A percentile compares a stretch with the other conserved stretches of the same genome.
These are phyloP conservation scores for Helogale parvula DNA, from an alignment of 2,113 vertebrate genomes.

Conservation along the genomic window DNA sequence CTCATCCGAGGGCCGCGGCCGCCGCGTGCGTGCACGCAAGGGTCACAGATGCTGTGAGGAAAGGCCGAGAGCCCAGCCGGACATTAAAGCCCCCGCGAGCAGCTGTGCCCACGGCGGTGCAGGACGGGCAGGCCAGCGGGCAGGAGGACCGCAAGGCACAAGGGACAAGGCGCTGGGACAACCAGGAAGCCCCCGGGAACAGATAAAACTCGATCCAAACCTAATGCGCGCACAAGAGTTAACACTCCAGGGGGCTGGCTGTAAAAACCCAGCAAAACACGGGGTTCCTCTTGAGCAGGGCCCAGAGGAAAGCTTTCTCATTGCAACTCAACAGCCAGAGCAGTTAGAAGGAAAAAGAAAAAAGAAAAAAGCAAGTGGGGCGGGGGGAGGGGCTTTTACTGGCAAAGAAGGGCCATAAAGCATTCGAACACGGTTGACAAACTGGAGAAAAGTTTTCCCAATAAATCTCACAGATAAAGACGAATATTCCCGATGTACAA, in stretches of 20 bases:
- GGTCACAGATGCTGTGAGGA: no score
- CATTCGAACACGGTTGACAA: neutral
- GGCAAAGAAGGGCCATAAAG: neutral
- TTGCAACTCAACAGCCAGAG: neutral
- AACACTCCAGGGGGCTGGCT: neutral
- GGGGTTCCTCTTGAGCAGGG: neutral
- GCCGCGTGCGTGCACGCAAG: accelerated
- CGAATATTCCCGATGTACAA: no score
- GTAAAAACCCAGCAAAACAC: accelerated
- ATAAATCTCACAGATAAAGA: neutral
- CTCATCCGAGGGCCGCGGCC: neutral
- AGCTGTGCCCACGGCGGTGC: accelerated
- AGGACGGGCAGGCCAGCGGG: accelerated
- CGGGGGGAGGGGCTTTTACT: accelerated
- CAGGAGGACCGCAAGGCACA: neutral
- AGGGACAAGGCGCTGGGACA: accelerated
- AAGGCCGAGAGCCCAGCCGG: neutral
- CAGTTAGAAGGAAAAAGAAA: neutral
- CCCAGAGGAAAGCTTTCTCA: neutral
- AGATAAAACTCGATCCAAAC: neutral
- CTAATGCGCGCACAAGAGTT: neutral
- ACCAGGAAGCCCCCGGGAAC: neutral
- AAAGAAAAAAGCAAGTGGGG: neutral
- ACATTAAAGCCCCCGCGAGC: accelerated
- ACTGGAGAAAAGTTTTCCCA: no score